Base-by-base conservation (phyloP, 2,113 vertebrate species). In the Scopus umbretta region DNA sequence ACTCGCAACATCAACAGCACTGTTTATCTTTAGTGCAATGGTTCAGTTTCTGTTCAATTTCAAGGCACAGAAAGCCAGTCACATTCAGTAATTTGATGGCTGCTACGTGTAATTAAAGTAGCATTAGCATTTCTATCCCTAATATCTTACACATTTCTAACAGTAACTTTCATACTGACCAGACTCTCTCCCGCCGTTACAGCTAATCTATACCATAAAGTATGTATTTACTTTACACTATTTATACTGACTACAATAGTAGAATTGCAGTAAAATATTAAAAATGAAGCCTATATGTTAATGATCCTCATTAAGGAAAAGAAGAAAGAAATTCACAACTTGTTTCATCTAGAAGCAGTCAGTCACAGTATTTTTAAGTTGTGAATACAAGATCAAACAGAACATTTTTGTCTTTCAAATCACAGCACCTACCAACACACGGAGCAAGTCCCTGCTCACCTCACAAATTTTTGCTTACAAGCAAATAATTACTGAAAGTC, bases 401-500 rank as follows among this genome's bases (percentile, higher is more conserved):
- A 88, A 68, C 16, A 53, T 53, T 94, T 88, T 71, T 79, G 13
- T 62, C 62, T 85, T 84, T 85, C 65, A 79, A 65, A 59, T 84
- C 73, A 66, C 49, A 85, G 34, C 38, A 61, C 32, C 88, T 73
- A 58, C 43, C 43, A 85, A 91, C 13, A 42, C 22, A 67, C 2
- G 3, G 66, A 85, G 50, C 50, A 91, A 95, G 49, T 75, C 62
- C 62, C 47, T 66, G 80, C 45, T 95, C 89, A 91, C 86, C 71
- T 91, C 62, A 96, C 53, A 26, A 94, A 85, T 75, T 96, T 93
- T 87, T 92, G 45, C 66, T 96, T 76, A 72, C 59, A 72, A 86
- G 56, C 43, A 72, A 88, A 86, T 96, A 94, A 92, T 92, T 85
- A 94, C 73, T 87, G 66, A 55, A 94, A 95, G 74, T 91, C 91